Evolutionary conservation across 2,888 invertebrate genomes (phyloP), one percentile per base, ranked within the genome.

Genomic region (Diadromus collaris): DNA sequence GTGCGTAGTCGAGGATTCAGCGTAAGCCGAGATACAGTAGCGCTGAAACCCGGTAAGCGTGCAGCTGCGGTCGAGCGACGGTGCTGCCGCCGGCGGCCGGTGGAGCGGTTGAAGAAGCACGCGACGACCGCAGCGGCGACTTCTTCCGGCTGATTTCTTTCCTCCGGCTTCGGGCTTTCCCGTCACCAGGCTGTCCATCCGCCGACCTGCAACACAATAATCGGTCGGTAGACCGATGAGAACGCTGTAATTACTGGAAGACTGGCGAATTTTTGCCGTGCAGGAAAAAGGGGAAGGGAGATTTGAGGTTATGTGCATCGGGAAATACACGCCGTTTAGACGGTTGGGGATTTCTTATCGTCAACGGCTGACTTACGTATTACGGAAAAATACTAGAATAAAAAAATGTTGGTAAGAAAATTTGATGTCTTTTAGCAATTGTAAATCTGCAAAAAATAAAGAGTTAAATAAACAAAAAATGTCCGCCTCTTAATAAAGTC

Each of bases 101-200:
- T 2, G 27, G 16, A 29, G 54, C 27, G 10, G 48, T 16, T 38
- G 70, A 64, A 21, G 56, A 48, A 9, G 16, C 9, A 27, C 51
- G 51, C 7, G 27, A 61, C 19, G 56, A 69, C 68, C 64, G 56
- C 63, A 61, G n/a, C n/a, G 38, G 48, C 61, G 48, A 60, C 63
- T 71, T 63, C 44, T 71, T 71, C 68, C 75, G 74, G 16, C 48
- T 75, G 64, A 70, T 76, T 73, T 68, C 32, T 81, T 76, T 72
- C 67, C 76, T 76, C 75, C 70, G 65, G 67, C 63, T 71, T 68
- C 81, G 85, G 85, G 76, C 78, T 86, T 82, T 87, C 81, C 86
- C 85, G 79, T 78, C 80, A 82, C 78, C 76, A 82, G 83, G 84
- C 86, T 85, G 83, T 85, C 87, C 87, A 87, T 87, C 84, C 87